Base-by-base conservation (phyloP, 2,797 vertebrate species). In the Acrocephalus scirpaceus region DNA sequence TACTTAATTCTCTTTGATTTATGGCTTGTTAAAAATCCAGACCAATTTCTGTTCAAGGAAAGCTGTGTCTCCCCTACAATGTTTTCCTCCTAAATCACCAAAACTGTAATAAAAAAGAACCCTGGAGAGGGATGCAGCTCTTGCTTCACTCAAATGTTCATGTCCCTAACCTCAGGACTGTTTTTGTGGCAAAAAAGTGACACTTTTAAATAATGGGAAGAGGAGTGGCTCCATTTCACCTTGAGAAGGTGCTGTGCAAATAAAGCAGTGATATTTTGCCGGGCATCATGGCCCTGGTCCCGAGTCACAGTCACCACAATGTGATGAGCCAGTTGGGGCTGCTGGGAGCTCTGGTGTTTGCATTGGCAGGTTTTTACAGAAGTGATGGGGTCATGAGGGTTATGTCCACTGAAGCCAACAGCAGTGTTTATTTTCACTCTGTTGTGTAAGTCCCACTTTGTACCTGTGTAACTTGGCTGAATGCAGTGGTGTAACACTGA, bases 381-480 rank as follows among this genome's bases (percentile, higher is more conserved):
- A 81, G 45, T 4, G 14, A 54, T 57, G 70, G 86, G 91, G 91
- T 95, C 91, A 84, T 11, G 3, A 56, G 44, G 90, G 91, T 94
- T 91, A 93, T 88, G 76, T 94, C 86, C 74, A 95, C 95, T 10
- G 4, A 95, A 95, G 90, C 80, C 88, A 94, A 64, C 48, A 86
- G 77, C 83, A 76, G 48, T 90, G 91, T 96, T 96, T 95, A 50
- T 90, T 95, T 96, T 92, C 51, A 67, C 93, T 93, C 79, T 0
- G 3, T 56, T 93, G 90, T 86, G 45, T 86, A 91, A 96, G 91
- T 45, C 57, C 65, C 57, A 51, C 91, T 93, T 85, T 67, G 80
- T 95, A 92, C 92, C 82, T 81, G 79, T 92, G 89, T 91, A 84
- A 90, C 82, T 92, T 83, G 79, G 73, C 70, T 69, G 84, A 90